These are phyloP conservation scores for Eupeodes latifasciatus DNA, from an alignment of 2,888 invertebrate genomes.

Conservation along the genomic window DNA sequence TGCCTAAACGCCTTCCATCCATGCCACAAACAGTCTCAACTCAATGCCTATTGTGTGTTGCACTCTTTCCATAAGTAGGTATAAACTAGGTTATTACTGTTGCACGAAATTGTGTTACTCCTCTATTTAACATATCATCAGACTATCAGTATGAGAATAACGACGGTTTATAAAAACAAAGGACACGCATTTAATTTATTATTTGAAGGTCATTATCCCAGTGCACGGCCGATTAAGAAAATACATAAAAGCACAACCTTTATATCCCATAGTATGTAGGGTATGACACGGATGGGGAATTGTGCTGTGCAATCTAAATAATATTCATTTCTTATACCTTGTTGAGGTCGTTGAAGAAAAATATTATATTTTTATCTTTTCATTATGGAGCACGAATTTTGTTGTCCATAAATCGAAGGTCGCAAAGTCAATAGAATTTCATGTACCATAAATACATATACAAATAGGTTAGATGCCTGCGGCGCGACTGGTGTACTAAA, in stretches of 20 bases:
- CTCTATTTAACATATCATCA: conserved; percentile 52
- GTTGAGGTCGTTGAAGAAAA: not conserved
- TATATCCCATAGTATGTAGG: conserved; percentile 26
- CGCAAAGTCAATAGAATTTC: conserved; percentile 50
- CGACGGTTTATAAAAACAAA: conserved; percentile 51
- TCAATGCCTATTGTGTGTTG: not conserved
- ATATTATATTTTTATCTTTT: conserved; percentile 54
- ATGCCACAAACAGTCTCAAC: not conserved
- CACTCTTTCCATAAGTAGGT: not conserved
- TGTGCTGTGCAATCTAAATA: conserved; percentile 32
- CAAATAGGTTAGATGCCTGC: not conserved
- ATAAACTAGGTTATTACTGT: conserved; percentile 22
- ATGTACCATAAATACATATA: conserved; percentile 41
- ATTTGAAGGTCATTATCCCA: conserved; percentile 50
- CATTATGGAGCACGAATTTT: conserved; percentile 25
- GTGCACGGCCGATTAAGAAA: conserved; percentile 22
- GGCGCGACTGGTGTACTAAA: not conserved
- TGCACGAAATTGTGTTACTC: conserved; percentile 36
- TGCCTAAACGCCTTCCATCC: not conserved
- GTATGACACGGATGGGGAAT: conserved; percentile 2
- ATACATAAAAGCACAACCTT: conserved; percentile 36
- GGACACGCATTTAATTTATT: conserved; percentile 28
- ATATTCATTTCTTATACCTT: not conserved
- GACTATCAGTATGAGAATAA: conserved; percentile 35
- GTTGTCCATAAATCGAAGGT: conserved; percentile 4